These are phyloP conservation scores for Micronisus gabar DNA, from an alignment of 2,113 vertebrate genomes.

Conservation along the genomic window DNA sequence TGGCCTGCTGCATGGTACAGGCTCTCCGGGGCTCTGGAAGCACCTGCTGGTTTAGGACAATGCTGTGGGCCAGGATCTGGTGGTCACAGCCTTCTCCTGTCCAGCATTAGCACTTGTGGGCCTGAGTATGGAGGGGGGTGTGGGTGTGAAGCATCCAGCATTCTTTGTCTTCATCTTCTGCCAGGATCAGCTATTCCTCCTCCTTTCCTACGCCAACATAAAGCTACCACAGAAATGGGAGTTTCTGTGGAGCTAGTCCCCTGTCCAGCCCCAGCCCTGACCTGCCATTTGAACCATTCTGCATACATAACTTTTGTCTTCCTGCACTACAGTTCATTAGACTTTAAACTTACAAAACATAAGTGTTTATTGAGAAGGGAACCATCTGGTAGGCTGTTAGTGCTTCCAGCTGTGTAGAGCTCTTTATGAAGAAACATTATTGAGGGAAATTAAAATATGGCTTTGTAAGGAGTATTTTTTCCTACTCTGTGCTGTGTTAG, in stretches of 20 bases:
- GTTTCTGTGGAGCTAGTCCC: not conserved
- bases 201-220: not conserved
- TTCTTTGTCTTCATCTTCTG: not conserved
- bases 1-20: not conserved
- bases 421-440: not conserved
- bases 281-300: constrained; percentile 11
- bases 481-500: not conserved
- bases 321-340: constrained; percentile 35
- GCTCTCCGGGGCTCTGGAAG: not conserved
- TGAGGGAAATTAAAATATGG: not conserved
- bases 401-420: constrained; percentile 28
- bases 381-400: constrained; percentile 40
- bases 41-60: not conserved
- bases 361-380: constrained; percentile 24
- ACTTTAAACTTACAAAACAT: constrained; percentile 21
- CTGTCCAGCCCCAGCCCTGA: not conserved
- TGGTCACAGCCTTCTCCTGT: not conserved
- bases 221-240: not conserved
- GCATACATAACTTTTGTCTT: constrained; percentile 9
- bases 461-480: constrained; percentile 24
- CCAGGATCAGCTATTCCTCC: not conserved
- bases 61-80: not conserved
- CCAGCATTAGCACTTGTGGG: not conserved
- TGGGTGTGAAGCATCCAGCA: not conserved
- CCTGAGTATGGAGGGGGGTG: not conserved